Base-by-base conservation (phyloP, 2,888 invertebrate species). In the Synergus umbraculus region DNA sequence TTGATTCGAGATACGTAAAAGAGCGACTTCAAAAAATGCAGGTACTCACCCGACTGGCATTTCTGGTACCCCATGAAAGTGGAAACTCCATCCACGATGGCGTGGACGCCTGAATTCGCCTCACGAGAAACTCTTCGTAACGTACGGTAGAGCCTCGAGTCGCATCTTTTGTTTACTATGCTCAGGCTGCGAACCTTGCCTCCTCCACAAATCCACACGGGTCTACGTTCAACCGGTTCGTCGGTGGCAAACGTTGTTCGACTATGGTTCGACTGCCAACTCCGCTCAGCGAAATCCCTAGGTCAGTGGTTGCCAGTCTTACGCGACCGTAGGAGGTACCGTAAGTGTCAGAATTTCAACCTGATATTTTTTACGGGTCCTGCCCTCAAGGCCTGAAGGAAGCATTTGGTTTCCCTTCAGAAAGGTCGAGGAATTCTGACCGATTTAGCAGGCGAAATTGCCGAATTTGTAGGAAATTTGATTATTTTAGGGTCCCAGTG, bases 121-220 rank as follows among this genome's bases (percentile, higher is more conserved):
- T 65, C 8, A 64, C 63, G 76, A 76, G 54, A 76, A 78, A 29
- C 73, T 79, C 66, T 77, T 64, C 76, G 41, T 77, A 67, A 49
- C 81, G 76, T 69, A 76, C 64, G 79, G 67, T 78, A 76, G 79
- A 79, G 76, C 78, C 41, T 65, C 78, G 44, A 79, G 76, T 49
- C 80, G 63, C 83, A 83, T 83, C 78, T 79, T 81, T 81, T 83
- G 80, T 82, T 84, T 79, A 78, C 81, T 78, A 78, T 81, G 82
- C 66, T 49, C 13, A 73, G 54, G 49, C 73, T 73, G 54, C 69
- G 69, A 69, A 69, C 22, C 46, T 49, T 67, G 49, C 37, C 69
- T 69, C 69, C 69, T 69, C 69, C 69, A 46, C 67, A 67, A n/a
- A 49, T 69, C 49, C 69, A 73, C 73, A 73, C 49, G 37, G 54